Conservation (phyloP, 1,140 invertebrate genomes). For the Lordiphosa mommai region DNA sequence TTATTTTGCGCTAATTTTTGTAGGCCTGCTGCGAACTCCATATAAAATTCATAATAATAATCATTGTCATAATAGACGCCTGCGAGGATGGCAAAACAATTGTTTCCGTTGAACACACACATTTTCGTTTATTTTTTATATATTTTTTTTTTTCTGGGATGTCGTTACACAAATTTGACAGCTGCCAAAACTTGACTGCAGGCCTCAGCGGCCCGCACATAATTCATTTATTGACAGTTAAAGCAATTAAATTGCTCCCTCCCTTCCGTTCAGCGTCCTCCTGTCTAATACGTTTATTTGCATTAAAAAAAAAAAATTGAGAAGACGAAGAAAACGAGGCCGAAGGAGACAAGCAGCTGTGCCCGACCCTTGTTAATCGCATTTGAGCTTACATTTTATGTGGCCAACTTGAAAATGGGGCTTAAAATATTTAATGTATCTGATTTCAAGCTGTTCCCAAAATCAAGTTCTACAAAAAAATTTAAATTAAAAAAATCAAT, state of each 20-base stretch:
- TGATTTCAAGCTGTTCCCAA: too few relatives aligned
- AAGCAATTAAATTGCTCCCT: slow-evolving; percentile 60
- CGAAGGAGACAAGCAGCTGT: not conserved
- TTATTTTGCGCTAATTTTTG: slow-evolving; percentile 41
- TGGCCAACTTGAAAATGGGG: slow-evolving; percentile 14
- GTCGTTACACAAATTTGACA: slow-evolving; percentile 39
- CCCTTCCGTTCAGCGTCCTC: not conserved
- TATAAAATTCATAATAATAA: slow-evolving; percentile 7
- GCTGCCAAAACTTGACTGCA: slow-evolving; percentile 62
- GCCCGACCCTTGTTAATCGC: slow-evolving; percentile 26
- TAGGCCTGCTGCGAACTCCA: slow-evolving; percentile 2
- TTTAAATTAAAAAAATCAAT: too few relatives aligned
- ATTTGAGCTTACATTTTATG: slow-evolving; percentile 24
- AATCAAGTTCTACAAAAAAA: too few relatives aligned
- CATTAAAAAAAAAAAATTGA: slow-evolving; percentile 16
- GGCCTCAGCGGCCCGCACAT: slow-evolving; percentile 21
- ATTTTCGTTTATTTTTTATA: slow-evolving; percentile 19
- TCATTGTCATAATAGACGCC: slow-evolving; percentile 3
- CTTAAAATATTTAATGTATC: slow-evolving; percentile 13
- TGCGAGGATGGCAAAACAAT: slow-evolving; percentile 3
- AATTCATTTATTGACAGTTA: slow-evolving; percentile 67
- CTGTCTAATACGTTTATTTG: slow-evolving; percentile 33
- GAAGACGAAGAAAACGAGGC: not conserved
- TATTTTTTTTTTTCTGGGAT: not conserved
- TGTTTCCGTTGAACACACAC: slow-evolving; percentile 12